Percentiles rank a stretch among this genome's conserved stretches.
Evolutionary conservation across 2,113 vertebrate genomes (phyloP).

Genomic region (Dipodomys ordii): DNA sequence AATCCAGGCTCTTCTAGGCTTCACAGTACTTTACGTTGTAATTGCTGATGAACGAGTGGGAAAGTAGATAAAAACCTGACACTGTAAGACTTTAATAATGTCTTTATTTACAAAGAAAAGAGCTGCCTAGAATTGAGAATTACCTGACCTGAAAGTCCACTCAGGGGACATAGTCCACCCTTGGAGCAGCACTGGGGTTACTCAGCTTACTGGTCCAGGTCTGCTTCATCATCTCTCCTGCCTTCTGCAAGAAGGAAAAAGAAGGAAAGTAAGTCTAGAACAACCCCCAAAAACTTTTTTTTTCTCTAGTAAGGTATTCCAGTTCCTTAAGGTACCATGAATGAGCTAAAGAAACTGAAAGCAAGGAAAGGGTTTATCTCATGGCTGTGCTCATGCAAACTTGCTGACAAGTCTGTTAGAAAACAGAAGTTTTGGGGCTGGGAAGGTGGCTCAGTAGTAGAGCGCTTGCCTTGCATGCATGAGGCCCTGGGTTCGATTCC

Average conservation of each 20-base stretch:
- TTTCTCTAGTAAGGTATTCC: slow-evolving; percentile 10
- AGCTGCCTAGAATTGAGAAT: slow-evolving; percentile 4
- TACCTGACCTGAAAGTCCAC: slow-evolving; percentile 45
- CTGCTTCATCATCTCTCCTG: slow-evolving; percentile 32
- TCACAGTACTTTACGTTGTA: not conserved
- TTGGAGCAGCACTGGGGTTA: slow-evolving; percentile 6
- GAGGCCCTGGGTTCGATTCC: too few relatives aligned
- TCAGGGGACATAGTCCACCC: not conserved
- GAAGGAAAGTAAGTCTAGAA: not conserved
- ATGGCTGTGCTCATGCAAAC: slow-evolving; percentile 32
- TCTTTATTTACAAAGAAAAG: slow-evolving; percentile 62
- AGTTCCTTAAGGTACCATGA: slow-evolving; percentile 28
- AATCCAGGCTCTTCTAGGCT: not conserved
- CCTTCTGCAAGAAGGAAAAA: slow-evolving; percentile 10
- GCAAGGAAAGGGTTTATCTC: slow-evolving; percentile 60
- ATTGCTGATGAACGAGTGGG: not conserved
- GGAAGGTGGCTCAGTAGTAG: too few relatives aligned
- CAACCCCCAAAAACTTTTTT: not conserved
- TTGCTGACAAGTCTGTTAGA: slow-evolving; percentile 68
- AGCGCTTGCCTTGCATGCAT: too few relatives aligned
- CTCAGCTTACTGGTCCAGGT: not conserved
- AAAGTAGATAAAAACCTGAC: slow-evolving; percentile 19
- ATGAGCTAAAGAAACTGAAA: slow-evolving; percentile 33
- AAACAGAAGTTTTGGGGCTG: not conserved
- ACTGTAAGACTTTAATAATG: slow-evolving; percentile 9